A percentile compares a stretch with the other conserved stretches of the same genome.
Conservation (phyloP, 2,113 vertebrate species). For the Lepidothrix coronata region DNA sequence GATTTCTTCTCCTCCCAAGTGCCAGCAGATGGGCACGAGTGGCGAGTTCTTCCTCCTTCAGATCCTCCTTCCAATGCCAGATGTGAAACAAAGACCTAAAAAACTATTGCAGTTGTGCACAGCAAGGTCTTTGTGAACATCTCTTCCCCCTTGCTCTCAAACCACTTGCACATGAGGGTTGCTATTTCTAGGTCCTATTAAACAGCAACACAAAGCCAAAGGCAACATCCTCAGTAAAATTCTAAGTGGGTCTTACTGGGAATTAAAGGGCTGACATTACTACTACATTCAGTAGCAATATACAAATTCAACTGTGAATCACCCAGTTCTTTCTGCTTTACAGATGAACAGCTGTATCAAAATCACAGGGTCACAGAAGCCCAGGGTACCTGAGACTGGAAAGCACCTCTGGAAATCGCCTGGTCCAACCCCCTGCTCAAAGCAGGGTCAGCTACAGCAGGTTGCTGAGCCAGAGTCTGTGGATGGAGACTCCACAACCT, state of each 20-base stretch:
- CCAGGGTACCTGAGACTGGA: too few relatives aligned
- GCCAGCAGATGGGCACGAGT: background rate
- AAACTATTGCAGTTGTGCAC: background rate
- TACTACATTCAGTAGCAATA: background rate
- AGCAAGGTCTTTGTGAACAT: background rate
- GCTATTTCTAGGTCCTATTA: background rate
- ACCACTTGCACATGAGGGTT: background rate
- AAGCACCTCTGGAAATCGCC: too few relatives aligned
- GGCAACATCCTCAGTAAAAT: background rate
- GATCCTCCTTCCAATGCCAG: background rate
- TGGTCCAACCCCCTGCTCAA: too few relatives aligned
- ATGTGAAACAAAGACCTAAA: background rate
- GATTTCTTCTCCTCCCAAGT: background rate
- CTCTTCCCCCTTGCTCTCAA: background rate
- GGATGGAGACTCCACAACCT: too few relatives aligned
- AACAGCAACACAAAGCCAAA: background rate
- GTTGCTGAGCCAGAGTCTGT: too few relatives aligned
- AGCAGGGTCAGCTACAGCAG: too few relatives aligned
- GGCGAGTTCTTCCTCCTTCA: background rate
- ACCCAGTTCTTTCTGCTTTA: background rate
- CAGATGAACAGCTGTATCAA: too few relatives aligned
- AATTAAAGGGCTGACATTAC: background rate
- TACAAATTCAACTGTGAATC: background rate
- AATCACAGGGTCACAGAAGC: too few relatives aligned
- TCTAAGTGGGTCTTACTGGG: background rate